Evolutionary conservation across 2,113 vertebrate genomes (phyloP).

Genomic region (Lutjanus erythropterus): DNA sequence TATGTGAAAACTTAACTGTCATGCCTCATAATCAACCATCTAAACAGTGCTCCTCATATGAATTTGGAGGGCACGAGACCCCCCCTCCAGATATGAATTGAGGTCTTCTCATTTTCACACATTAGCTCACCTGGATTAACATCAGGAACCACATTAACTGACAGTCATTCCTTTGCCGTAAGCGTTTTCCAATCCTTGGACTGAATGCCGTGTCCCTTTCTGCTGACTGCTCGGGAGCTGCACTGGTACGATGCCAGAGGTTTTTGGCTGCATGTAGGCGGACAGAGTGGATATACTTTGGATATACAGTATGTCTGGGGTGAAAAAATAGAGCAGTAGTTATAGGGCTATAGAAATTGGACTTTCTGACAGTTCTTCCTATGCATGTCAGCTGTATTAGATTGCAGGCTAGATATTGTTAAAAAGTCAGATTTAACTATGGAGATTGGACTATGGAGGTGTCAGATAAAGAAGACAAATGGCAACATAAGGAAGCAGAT

Average conservation of each 20-base stretch:
- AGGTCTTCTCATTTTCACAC: slow-evolving; percentile 34
- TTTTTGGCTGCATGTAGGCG: slow-evolving; percentile 66
- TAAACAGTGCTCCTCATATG: slow-evolving; percentile 6
- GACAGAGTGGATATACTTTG: slow-evolving; percentile 48
- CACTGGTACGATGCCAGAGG: slow-evolving; percentile 60
- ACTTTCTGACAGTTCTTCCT: slow-evolving; percentile 49
- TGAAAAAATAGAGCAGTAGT: slow-evolving; percentile 38
- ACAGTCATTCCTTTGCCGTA: slow-evolving; percentile 56
- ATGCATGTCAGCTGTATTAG: slow-evolving; percentile 29
- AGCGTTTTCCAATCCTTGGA: slow-evolving; percentile 54
- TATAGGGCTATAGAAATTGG: slow-evolving; percentile 30
- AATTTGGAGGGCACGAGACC: not conserved
- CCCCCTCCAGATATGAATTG: slow-evolving; percentile 20
- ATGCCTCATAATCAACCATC: slow-evolving; percentile 33
- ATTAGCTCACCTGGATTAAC: slow-evolving; percentile 66
- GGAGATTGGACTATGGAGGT: slow-evolving; percentile 35
- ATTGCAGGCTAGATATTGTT: slow-evolving; percentile 27
- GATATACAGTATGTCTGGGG: slow-evolving; percentile 29
- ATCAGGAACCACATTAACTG: slow-evolving; percentile 52
- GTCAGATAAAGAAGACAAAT: slow-evolving; percentile 20
- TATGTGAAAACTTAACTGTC: slow-evolving; percentile 56
- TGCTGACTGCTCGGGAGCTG: slow-evolving; percentile 66
- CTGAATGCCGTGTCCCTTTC: slow-evolving; percentile 54
- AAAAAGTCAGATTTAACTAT: slow-evolving; percentile 45
- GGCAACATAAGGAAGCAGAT: slow-evolving; percentile 9